phyloP scores from a whole-genome alignment of 2,113 vertebrate genomes.

The Thunnus maccoyii region DNA sequence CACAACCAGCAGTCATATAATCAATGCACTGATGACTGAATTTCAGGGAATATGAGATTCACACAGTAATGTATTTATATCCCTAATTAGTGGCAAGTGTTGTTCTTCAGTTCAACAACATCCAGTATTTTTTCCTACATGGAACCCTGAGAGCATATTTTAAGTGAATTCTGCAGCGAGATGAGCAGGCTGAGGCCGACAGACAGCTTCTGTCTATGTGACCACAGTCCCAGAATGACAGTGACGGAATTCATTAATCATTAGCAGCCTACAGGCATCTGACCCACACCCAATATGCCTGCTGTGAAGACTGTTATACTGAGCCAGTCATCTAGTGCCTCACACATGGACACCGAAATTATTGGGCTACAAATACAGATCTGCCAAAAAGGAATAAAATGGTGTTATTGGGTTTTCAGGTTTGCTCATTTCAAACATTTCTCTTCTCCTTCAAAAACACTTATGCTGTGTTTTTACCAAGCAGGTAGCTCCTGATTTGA shows the following conservation, averaged over 20 bases:
- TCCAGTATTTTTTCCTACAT: not conserved
- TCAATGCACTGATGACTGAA: not conserved
- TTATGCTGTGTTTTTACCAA: not conserved
- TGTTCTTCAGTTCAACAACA: slow-evolving; percentile 5
- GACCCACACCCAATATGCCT: slow-evolving; percentile 69
- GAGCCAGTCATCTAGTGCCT: slow-evolving; percentile 39
- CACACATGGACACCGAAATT: slow-evolving; percentile 56
- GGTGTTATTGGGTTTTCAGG: slow-evolving; percentile 44
- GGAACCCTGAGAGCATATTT: slow-evolving; percentile 12
- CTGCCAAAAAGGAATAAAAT: slow-evolving; percentile 55
- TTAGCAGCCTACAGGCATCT: slow-evolving; percentile 70
- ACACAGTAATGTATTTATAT: slow-evolving; percentile 19
- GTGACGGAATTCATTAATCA: slow-evolving; percentile 76
- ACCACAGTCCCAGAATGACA: slow-evolving; percentile 58
- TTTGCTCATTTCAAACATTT: slow-evolving; percentile 43
- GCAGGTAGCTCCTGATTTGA: too few relatives aligned
- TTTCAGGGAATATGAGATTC: not conserved
- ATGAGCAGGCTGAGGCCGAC: slow-evolving; percentile 39
- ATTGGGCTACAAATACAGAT: slow-evolving; percentile 71
- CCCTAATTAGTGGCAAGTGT: slow-evolving; percentile 16
- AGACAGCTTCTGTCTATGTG: slow-evolving; percentile 47
- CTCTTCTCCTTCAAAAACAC: slow-evolving; percentile 19
- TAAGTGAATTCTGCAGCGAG: slow-evolving; percentile 7
- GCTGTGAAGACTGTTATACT: slow-evolving; percentile 55
- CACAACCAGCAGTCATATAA: slow-evolving; percentile 3